phyloP scores from a whole-genome alignment of 2,113 vertebrate species.

The Bos javanicus region DNA sequence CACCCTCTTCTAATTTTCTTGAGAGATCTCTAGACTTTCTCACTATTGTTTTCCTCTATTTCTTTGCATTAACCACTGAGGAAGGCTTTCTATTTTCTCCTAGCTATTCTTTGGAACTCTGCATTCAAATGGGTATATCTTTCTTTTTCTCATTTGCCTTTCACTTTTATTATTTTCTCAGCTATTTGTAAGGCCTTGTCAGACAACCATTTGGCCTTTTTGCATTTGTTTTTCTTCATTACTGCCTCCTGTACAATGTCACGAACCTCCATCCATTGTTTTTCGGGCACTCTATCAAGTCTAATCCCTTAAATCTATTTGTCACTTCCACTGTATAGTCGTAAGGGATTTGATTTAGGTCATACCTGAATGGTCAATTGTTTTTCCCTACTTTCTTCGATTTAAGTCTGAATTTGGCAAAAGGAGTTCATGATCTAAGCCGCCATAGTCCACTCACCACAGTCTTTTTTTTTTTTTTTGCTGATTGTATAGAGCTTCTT shows the following conservation, averaged over 20 bases:
- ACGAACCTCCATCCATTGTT: background rate
- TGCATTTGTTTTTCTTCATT: background rate
- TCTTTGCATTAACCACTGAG: background rate
- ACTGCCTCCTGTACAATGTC: background rate
- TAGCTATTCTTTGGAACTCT: background rate
- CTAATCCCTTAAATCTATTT: background rate
- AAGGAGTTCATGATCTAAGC: background rate
- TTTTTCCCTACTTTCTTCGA: background rate
- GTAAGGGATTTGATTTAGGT: background rate
- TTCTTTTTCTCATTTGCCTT: background rate
- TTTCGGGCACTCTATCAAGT: background rate
- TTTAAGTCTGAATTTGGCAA: background rate
- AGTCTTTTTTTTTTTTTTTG: background rate
- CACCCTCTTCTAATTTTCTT: background rate
- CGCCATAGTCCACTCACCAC: background rate
- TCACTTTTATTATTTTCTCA: accelerated
- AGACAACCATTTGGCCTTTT: background rate
- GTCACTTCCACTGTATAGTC: background rate
- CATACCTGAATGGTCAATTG: background rate
- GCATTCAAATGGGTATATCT: background rate
- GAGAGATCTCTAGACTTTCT: background rate
- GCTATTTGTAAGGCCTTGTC: background rate
- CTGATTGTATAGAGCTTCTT: background rate
- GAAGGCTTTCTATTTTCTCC: background rate
- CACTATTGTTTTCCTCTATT: background rate